Percentiles rank a stretch among this genome's conserved stretches.
These are phyloP conservation scores for Dendrocincla fuliginosa DNA, from an alignment of 2,797 vertebrate genomes.

Conservation along the genomic window DNA sequence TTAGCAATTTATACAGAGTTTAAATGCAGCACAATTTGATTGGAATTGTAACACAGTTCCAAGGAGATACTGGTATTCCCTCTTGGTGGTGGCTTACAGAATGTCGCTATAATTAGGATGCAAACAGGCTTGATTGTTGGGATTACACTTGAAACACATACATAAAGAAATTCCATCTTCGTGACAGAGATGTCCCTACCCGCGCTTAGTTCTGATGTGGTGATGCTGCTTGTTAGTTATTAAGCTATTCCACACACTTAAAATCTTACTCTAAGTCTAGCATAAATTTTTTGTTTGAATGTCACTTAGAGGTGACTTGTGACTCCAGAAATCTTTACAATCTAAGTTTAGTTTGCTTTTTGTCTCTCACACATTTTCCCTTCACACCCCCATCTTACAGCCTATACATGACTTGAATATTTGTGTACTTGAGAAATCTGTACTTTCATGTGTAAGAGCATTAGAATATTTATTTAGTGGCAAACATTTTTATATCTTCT, in stretches of 20 bases:
- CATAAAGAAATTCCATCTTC: background rate
- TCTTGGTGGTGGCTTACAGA: background rate
- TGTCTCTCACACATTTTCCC: rapidly evolving
- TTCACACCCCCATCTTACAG: rapidly evolving
- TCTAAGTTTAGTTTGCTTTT: background rate
- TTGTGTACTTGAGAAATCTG: background rate
- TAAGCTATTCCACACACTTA: background rate
- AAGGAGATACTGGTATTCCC: background rate
- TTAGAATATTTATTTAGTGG: background rate
- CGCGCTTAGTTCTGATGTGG: background rate
- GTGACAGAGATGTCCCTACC: background rate
- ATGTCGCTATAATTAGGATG: background rate
- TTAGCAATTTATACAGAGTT: background rate
- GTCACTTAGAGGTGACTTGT: background rate
- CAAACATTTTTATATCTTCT: background rate
- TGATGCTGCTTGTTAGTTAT: background rate
- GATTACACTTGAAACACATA: background rate
- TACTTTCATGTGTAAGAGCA: background rate
- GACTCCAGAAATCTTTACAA: background rate
- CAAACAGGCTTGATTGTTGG: background rate
- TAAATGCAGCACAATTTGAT: background rate
- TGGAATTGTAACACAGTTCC: background rate
- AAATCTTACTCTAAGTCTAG: background rate
- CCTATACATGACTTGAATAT: background rate
- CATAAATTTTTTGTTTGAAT: background rate